phyloP scores from a whole-genome alignment of 2,888 invertebrate genomes.

The Chrysolina oricalcia region DNA sequence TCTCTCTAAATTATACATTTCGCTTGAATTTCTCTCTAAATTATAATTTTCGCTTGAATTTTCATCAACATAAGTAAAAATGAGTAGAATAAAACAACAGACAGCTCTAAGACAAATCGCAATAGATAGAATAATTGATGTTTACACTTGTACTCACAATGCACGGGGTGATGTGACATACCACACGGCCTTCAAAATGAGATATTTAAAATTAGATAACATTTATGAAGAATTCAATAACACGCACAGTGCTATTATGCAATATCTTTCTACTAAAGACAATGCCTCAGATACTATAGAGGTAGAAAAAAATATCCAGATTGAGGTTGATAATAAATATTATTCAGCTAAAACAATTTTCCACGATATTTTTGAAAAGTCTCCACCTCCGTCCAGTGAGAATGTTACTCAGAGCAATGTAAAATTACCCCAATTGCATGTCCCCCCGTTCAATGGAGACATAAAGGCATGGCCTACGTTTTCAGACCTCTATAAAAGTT shows the following conservation, averaged over 20 bases:
- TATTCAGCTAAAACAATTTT: background rate
- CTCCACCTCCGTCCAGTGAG: background rate
- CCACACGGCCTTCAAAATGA: background rate
- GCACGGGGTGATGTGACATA: background rate
- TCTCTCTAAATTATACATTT: background rate
- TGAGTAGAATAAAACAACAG: background rate
- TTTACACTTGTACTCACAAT: background rate
- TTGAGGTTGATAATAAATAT: constrained; percentile 14
- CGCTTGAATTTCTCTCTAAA: background rate
- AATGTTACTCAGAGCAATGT: background rate
- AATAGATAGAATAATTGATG: background rate
- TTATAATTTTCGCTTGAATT: background rate
- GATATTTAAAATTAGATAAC: no score
- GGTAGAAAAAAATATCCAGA: background rate
- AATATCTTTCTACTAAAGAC: background rate
- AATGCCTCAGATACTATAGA: background rate
- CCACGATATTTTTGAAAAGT: background rate
- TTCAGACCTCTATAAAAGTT: background rate
- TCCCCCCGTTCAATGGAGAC: constrained; percentile 15
- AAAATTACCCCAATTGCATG: background rate
- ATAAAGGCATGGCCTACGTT: constrained; percentile 18
- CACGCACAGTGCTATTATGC: no score
- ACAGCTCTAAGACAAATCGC: background rate
- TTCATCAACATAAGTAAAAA: background rate
- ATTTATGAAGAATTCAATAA: no score